Conservation (phyloP, 2,113 vertebrate genomes). For the Piliocolobus tephrosceles region DNA sequence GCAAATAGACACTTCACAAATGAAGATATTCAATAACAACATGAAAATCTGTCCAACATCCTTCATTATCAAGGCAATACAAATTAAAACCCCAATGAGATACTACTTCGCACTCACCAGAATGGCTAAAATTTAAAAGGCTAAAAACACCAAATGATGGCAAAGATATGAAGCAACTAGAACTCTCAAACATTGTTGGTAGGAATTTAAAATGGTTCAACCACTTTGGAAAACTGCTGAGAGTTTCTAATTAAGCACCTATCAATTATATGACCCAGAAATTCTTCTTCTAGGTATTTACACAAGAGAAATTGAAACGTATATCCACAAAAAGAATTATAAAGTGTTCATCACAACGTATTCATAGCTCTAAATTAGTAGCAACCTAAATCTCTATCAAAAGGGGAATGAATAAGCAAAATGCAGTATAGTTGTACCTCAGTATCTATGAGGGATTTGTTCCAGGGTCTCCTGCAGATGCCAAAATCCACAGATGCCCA, state of each 20-base stretch:
- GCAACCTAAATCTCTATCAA: neutral
- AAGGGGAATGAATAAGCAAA: neutral
- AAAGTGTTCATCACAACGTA: neutral
- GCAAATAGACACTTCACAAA: neutral
- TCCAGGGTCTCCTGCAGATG: neutral
- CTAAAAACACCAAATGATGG: neutral
- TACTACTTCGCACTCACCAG: neutral
- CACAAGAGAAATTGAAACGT: neutral
- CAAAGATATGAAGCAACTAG: neutral
- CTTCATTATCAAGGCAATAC: neutral
- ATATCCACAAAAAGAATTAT: neutral
- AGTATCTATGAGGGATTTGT: neutral
- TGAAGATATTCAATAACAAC: neutral
- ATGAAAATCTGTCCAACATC: neutral
- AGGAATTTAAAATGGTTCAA: neutral
- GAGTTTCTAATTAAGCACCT: neutral
- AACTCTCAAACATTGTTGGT: neutral
- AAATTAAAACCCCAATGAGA: neutral
- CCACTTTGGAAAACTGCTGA: neutral
- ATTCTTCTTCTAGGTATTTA: neutral
- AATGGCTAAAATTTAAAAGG: neutral
- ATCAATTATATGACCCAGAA: neutral
- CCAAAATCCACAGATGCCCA: neutral
- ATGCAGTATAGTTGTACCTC: neutral
- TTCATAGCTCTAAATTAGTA: neutral